Base-by-base conservation (phyloP, 2,797 vertebrate genomes). In the Epinephelus coioides region DNA sequence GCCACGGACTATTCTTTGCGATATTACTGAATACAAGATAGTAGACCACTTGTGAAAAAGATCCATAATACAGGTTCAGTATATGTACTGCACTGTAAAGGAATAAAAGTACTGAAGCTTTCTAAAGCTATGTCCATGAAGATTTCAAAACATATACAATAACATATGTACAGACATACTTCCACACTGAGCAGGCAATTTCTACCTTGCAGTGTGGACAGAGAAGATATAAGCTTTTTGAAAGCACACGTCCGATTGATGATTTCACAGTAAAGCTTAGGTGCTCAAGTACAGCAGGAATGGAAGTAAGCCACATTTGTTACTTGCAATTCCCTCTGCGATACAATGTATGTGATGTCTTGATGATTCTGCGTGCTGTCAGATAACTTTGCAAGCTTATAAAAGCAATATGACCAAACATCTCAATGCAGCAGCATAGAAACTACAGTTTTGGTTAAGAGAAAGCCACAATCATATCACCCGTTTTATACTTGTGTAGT, bases 191-290 rank as follows among this genome's bases (percentile, higher is more conserved):
- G 13, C 15, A 40, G 47, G 5, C 2, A 5, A 57, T 40, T 10
- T 69, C 46, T 46, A 69, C 8, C 14, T 75, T 60, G 19, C 49
- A 38, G 11, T n/a, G n/a, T 44, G 11, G 11, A 60, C 27, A 54
- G 40, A 19, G 5, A 27, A 47, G 38, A n/a, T 2, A 40, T 1
- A n/a, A 0, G n/a, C 14, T 66, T 34, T 66, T 61, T 40, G 12
- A 62, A 49, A 46, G 9, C 17, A 12, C 23, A 51, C 23, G 27
- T 71, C 18, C 40, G 19, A 54, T 27, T 46, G 21, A 63, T 13
- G 1, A 50, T 71, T 49, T 47, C 14, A 62, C 21, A 18, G 53
- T 23, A 25, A 21, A 43, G 14, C n/a, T 40, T 47, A 13, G 8
- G 11, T 19, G 12, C 13, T 69, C 11, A 49, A 43, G 23, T 55